Conservation (phyloP, 2,888 invertebrate genomes). For the Gnatocerus cornutus region DNA sequence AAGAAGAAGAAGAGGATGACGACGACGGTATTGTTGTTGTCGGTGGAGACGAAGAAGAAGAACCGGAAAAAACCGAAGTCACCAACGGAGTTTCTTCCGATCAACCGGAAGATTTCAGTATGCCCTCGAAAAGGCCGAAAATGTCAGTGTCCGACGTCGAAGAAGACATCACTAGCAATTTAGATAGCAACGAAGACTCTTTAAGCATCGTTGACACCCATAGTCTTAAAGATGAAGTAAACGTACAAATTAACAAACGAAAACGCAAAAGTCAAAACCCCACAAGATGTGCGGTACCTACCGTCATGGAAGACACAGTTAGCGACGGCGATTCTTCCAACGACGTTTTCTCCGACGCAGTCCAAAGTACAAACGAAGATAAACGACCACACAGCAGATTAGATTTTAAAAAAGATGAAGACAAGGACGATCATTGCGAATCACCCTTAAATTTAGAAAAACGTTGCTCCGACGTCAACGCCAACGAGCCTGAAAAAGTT, state of each 20-base stretch:
- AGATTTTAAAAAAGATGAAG: conserved; percentile 57
- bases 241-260: conserved; percentile 80
- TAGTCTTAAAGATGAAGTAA: conserved; percentile 74
- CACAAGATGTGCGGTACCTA: conserved; percentile 81
- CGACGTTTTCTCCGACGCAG: conserved; percentile 70
- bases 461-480: conserved; percentile 71
- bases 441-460: conserved; percentile 70
- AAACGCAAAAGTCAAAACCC: conserved; percentile 94
- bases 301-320: conserved; percentile 73
- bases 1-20: conserved; percentile 80
- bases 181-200: conserved; percentile 79
- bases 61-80: conserved; percentile 68
- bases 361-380: conserved; percentile 54
- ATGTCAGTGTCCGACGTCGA: conserved; percentile 74
- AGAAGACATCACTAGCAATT: conserved; percentile 75
- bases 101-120: conserved; percentile 81
- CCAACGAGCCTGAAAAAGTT: conserved; percentile 68
- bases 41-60: conserved; percentile 76
- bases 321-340: conserved; percentile 78
- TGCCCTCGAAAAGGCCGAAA: conserved; percentile 78
- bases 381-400: conserved; percentile 50
- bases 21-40: conserved; percentile 87
- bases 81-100: conserved; percentile 69
- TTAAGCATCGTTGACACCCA: conserved; percentile 74
- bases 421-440: conserved; percentile 61